These are phyloP conservation scores for Fulmarus glacialis DNA, from an alignment of 2,113 vertebrate species.

Conservation along the genomic window DNA sequence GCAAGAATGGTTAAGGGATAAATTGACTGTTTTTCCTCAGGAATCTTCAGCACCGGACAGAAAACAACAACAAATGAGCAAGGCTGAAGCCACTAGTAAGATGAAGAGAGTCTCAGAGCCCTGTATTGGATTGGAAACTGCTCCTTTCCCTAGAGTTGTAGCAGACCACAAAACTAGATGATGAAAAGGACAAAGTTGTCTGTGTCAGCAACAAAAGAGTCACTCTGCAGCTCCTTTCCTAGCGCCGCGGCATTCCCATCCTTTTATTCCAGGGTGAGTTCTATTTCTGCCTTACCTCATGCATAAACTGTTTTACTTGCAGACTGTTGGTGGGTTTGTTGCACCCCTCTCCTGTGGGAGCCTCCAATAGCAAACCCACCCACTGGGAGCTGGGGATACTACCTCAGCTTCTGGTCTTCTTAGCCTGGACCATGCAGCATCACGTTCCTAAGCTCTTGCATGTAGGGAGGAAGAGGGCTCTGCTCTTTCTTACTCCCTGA, in stretches of 20 bases:
- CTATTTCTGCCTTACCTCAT: not conserved
- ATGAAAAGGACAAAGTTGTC: not conserved
- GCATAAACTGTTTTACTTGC: too few relatives aligned
- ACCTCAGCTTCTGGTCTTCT: not conserved
- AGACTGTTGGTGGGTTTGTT: not conserved
- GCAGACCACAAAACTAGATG: not conserved
- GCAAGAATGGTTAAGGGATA: constrained; percentile 18
- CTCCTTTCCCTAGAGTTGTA: not conserved
- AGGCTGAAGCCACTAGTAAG: not conserved
- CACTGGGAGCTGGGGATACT: not conserved
- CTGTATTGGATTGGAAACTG: not conserved
- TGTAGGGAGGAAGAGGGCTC: not conserved
- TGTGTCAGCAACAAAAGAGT: not conserved
- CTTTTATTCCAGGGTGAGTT: not conserved
- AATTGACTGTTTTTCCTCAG: constrained; percentile 15
- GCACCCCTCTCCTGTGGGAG: not conserved
- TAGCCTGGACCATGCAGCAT: not conserved
- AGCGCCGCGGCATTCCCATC: not conserved
- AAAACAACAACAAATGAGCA: not conserved
- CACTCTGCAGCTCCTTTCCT: not conserved
- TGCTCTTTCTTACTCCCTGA: not conserved
- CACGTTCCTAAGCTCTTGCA: not conserved
- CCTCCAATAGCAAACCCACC: not conserved
- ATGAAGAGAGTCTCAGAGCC: not conserved
- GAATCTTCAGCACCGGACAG: constrained; percentile 30